These are phyloP conservation scores for Choristoneura rosaceana DNA, from an alignment of 2,888 invertebrate species.

Conservation along the genomic window DNA sequence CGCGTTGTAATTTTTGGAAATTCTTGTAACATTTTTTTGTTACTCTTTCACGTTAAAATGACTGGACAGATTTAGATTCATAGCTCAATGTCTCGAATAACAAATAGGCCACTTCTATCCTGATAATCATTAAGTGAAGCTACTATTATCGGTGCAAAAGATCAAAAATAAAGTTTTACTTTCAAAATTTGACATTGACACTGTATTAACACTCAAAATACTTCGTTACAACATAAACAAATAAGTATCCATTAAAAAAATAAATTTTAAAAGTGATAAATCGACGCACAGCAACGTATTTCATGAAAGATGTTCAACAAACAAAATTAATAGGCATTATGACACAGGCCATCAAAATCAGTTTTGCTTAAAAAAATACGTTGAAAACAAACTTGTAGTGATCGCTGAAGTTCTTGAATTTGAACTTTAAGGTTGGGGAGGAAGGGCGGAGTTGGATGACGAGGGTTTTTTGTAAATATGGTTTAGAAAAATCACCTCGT, in stretches of 20 bases:
- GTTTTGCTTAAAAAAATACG: slow-evolving; percentile 48
- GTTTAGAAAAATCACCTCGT: slow-evolving; percentile 56
- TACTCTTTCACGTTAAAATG: too few relatives aligned
- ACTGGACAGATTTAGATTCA: too few relatives aligned
- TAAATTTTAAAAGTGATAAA: slow-evolving; percentile 27
- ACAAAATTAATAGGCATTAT: slow-evolving; percentile 52
- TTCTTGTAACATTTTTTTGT: too few relatives aligned
- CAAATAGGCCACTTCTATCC: too few relatives aligned
- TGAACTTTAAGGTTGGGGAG: slow-evolving; percentile 7
- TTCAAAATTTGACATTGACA: slow-evolving; percentile 17
- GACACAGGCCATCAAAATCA: slow-evolving; percentile 54
- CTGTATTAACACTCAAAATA: slow-evolving; percentile 18
- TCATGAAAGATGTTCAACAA: slow-evolving; percentile 40
- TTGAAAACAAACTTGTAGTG: slow-evolving; percentile 32
- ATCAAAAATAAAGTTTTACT: not conserved
- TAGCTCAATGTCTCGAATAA: too few relatives aligned
- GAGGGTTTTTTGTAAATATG: slow-evolving; percentile 37
- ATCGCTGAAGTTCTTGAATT: slow-evolving; percentile 8
- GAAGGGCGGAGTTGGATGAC: slow-evolving; percentile 5
- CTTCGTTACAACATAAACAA: slow-evolving; percentile 6
- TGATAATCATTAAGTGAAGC: too few relatives aligned
- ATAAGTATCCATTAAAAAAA: slow-evolving; percentile 25
- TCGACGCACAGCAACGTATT: slow-evolving; percentile 29
- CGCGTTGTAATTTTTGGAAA: too few relatives aligned
- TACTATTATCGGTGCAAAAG: not conserved